Evolutionary conservation across 1,140 invertebrate species (phyloP), one percentile per base, ranked within the genome.

Genomic region (Ptiloglossa arizonensis): DNA sequence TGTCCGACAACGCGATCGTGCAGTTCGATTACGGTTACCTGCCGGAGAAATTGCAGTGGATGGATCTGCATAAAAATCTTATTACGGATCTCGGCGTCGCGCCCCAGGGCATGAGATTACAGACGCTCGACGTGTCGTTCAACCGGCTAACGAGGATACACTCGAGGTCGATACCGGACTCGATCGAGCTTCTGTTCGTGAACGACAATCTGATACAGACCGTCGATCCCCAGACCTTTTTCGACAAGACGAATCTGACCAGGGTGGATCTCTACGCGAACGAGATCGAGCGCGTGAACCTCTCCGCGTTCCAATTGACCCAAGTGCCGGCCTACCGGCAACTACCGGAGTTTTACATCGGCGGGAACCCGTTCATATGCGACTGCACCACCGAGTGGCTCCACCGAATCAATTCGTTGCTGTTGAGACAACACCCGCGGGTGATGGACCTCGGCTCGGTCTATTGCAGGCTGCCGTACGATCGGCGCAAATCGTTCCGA

Each of bases 361-460:
- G 96, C 24, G 96, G 96, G 27, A 98, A 98, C 93, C 96, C 97
- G n/a, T 97, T 97, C 88, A 94, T 95, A 76, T 97, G 97, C 90
- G 96, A 98, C 90, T 97, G 96, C 87, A 96, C 95, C 73, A 96
- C 97, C 94, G 97, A 97, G 92, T 97, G 97, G 97, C 93, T 98
- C 78, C 96, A 97, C 84, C 92, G 96, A 54, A 96, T 97, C 83
- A 97, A 97, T 91, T 94, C 94, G 44, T 87, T 96, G 75, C 93
- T 94, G 72, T 91, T 96, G 8, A 92, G 96, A 46, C 95, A 96
- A 87, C 96, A 97, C 92, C 97, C 97, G 1, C 93, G 94, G 71
- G 95, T 97, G 41, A 96, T 96, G 94, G 97, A 98, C 89, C 93
- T 97, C 79, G 95, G 95, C 74, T 96, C 96, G 85, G 95, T 97